A percentile compares a stretch with the other conserved stretches of the same genome.
phyloP scores from a whole-genome alignment of 2,797 vertebrate genomes.

The Danio aesculapii region DNA sequence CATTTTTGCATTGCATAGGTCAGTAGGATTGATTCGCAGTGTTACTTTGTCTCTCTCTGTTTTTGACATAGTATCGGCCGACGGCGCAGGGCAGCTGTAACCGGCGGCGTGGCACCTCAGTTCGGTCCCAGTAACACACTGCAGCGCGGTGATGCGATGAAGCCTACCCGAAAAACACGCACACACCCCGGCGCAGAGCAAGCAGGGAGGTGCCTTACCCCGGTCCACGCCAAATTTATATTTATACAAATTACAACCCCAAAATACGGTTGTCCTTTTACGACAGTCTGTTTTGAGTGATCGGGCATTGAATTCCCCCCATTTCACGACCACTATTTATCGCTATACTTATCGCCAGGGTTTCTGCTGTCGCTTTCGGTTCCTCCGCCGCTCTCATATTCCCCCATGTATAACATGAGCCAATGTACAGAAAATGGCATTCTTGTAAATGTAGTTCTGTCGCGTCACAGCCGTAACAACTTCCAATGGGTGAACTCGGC shows the following conservation, averaged over 20 bases:
- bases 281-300: conserved; percentile 45
- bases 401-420: conserved; percentile 71
- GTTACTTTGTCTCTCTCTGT: conserved; percentile 31
- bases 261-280: conserved; percentile 33
- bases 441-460: conserved; percentile 68
- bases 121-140: conserved; percentile 57
- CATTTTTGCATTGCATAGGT: conserved; percentile 59
- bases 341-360: conserved; percentile 50
- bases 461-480: not conserved
- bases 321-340: conserved; percentile 15
- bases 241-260: conserved; percentile 59
- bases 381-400: conserved; percentile 74
- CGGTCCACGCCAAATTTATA: conserved; percentile 64
- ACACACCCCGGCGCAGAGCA: conserved; percentile 60
- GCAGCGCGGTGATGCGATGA: conserved; percentile 64
- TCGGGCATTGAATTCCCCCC: conserved; percentile 27
- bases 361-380: conserved; percentile 60
- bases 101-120: conserved; percentile 65
- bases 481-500: not conserved
- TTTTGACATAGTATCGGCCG: conserved; percentile 51
- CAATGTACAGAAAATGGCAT: conserved; percentile 69
- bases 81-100: conserved; percentile 61
- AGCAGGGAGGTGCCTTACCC: conserved; percentile 63
- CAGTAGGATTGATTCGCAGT: conserved; percentile 23
- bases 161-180: conserved; percentile 64